A percentile compares a stretch with the other conserved stretches of the same genome.
These are phyloP conservation scores for Arion vulgaris DNA, from an alignment of 1,140 invertebrate genomes.

Conservation along the genomic window DNA sequence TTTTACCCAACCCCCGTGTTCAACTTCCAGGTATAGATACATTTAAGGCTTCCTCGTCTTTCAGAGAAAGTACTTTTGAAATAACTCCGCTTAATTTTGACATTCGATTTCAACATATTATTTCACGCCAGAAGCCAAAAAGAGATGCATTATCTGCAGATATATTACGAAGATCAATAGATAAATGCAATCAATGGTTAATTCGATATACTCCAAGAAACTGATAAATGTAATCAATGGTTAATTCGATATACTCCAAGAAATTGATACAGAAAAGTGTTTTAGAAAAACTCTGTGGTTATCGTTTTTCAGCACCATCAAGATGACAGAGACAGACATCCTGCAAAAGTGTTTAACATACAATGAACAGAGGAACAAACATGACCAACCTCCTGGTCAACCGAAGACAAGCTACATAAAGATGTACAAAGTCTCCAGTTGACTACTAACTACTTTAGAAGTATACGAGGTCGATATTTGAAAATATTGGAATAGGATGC, in stretches of 20 bases:
- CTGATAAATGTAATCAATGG: conserved; percentile 42
- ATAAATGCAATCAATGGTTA: conserved; percentile 41
- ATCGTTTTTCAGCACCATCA: too few species aligned
- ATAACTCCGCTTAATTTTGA: conserved; percentile 58
- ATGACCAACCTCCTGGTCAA: too few species aligned
- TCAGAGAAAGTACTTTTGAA: conserved; percentile 55
- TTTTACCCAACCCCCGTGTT: conserved; percentile 12
- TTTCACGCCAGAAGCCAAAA: conserved; percentile 44
- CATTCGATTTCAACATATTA: conserved; percentile 55
- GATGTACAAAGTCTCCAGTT: too few species aligned
- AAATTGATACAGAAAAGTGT: neutral
- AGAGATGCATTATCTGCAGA: conserved; percentile 50
- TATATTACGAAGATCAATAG: conserved; percentile 45
- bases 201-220: conserved; percentile 26
- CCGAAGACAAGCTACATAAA: too few species aligned
- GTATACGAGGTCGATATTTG: too few species aligned
- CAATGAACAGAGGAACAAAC: too few species aligned
- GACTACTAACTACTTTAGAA: too few species aligned
- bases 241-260: conserved; percentile 32
- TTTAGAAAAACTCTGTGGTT: too few species aligned
- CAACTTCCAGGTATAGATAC: conserved; percentile 45
- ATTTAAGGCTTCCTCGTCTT: conserved; percentile 22
- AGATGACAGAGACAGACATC: too few species aligned
- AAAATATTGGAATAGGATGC: too few species aligned
- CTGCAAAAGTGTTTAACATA: too few species aligned